Base-by-base conservation (phyloP, 2,113 vertebrate species). In the Narcine bancroftii region DNA sequence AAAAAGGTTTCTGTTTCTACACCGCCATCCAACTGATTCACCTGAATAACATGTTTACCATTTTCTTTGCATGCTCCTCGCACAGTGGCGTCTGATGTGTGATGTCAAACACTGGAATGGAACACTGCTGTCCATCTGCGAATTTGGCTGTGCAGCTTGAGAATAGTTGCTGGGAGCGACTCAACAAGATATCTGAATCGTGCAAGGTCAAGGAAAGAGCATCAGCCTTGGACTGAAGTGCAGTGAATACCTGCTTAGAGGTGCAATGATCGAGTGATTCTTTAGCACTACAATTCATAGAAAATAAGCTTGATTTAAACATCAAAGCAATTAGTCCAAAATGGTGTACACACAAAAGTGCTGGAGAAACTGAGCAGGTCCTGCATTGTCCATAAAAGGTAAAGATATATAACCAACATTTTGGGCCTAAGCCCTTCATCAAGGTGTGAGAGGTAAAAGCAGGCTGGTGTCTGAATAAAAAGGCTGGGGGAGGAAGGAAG, bases 51-150 rank as follows among this genome's bases (percentile, higher is more conserved):
- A 79, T 69, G 26, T 96, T 95, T 94, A 99, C 98, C 99, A 99
- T 99, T 96, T 99, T 99, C 97, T 99, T 98, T 97, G 99, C 99
- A 96, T 99, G 99, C 95, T 99, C 99, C 95, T 99, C 98, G 0
- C 99, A 99, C 93, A 99, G 96, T 94, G 99, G 98, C 29, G 99
- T 99, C 96, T 99, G 99, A 95, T 99, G 99, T 29, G 97, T 99
- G 95, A 99, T 98, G 95, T 99, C 98, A 94, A 99, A 99, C 94
- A 99, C 99, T 11, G 99, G 98, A 95, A 99, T 97, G 91, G 98
- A 98, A 94, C 99, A 99, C 95, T 99, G 98, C 92, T 99, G 99
- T 92, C 98, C 99, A 91, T 99, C 99, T 10, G 99, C 99, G 94
- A 99, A 99, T 96, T 97, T 98, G 96, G 99, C 99, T 6, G 99